Conservation (phyloP, 2,797 vertebrate species). For the Lepus oiostolus region DNA sequence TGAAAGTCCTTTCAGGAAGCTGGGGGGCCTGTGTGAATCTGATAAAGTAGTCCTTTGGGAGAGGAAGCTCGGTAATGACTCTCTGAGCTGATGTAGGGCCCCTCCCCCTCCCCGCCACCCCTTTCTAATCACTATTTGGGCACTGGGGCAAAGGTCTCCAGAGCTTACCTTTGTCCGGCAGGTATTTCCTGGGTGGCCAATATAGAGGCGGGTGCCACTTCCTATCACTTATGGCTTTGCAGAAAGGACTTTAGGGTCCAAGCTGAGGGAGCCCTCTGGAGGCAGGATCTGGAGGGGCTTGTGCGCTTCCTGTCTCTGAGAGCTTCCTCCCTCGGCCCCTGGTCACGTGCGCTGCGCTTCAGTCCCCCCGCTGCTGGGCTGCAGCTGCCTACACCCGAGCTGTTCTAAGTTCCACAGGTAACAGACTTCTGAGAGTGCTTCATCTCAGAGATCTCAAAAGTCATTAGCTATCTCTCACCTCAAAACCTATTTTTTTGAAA, state of each 20-base stretch:
- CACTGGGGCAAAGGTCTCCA: not conserved
- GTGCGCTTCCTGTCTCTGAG: not conserved
- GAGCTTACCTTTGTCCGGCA: not conserved
- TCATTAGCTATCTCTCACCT: not conserved
- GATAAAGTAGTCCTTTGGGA: not conserved
- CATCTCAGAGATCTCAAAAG: not conserved
- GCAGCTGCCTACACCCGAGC: not conserved
- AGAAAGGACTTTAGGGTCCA: not conserved
- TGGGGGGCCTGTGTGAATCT: conserved; percentile 8
- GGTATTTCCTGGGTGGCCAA: not conserved
- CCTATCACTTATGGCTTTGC: not conserved
- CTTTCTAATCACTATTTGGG: not conserved
- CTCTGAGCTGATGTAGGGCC: not conserved
- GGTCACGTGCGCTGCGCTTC: not conserved
- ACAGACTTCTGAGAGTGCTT: not conserved
- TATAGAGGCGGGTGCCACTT: not conserved
- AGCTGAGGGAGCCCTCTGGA: not conserved
- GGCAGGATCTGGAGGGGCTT: not conserved
- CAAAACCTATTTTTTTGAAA: no score
- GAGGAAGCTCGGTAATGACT: not conserved
- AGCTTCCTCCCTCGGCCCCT: not conserved
- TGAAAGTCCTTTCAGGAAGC: not conserved
- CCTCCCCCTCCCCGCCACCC: accelerated
- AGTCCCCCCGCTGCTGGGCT: not conserved
- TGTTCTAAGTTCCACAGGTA: not conserved